Percentiles rank a stretch among this genome's conserved stretches.
phyloP scores from a whole-genome alignment of 1,140 invertebrate species.

The Xylocopa sonorina region DNA sequence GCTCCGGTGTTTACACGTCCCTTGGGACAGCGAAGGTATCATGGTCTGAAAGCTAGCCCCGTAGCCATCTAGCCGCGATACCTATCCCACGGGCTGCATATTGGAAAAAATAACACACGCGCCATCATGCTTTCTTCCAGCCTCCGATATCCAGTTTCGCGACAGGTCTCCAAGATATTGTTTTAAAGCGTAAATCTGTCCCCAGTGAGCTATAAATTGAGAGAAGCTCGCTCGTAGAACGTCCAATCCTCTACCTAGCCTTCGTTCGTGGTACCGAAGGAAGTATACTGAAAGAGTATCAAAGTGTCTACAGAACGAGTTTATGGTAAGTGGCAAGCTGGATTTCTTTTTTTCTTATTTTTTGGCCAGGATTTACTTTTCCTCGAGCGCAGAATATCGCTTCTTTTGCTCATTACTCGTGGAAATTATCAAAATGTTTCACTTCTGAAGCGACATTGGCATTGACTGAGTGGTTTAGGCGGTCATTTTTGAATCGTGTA shows the following conservation, averaged over 20 bases:
- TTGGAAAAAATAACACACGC: slow-evolving; percentile 69
- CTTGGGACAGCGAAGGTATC: slow-evolving; percentile 68
- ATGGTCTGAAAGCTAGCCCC: slow-evolving; percentile 60
- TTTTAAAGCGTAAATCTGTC: slow-evolving; percentile 80
- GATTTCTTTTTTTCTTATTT: slow-evolving; percentile 36
- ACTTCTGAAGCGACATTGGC: no score
- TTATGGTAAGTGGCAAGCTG: slow-evolving; percentile 40
- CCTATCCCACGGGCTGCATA: slow-evolving; percentile 56
- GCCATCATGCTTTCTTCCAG: neutral
- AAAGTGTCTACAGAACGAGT: slow-evolving; percentile 26
- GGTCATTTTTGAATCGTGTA: no score
- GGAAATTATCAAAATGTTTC: no score
- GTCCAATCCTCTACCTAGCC: slow-evolving; percentile 12
- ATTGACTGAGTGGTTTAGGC: no score
- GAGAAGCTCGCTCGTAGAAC: slow-evolving; percentile 51
- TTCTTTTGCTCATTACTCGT: no score
- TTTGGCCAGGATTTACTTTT: slow-evolving; percentile 22
- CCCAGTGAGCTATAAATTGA: slow-evolving; percentile 77
- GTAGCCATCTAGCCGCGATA: slow-evolving; percentile 50
- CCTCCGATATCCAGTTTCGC: slow-evolving; percentile 58
- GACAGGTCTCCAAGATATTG: slow-evolving; percentile 73
- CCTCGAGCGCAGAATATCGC: no score
- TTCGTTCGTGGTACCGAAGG: neutral
- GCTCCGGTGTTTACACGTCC: slow-evolving; percentile 76
- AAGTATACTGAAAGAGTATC: slow-evolving; percentile 45